phyloP scores from a whole-genome alignment of 37 sponge, comb jelly and placozoan species.

The Dysidea cf. avara region DNA sequence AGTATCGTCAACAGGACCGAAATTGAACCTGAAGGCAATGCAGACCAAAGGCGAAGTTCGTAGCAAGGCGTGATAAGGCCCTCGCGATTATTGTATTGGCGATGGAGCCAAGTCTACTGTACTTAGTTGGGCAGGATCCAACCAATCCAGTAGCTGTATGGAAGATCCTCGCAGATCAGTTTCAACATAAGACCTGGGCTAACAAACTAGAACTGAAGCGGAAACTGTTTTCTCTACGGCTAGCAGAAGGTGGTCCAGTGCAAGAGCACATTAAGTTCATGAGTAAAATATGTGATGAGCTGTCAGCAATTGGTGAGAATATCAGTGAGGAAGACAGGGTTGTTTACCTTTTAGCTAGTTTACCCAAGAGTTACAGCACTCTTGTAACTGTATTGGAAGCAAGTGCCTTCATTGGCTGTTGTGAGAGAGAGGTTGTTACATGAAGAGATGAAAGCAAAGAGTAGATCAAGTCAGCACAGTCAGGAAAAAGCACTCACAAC shows the following conservation, averaged over 20 bases:
- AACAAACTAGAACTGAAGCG: constrained; percentile 33
- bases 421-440: constrained; percentile 41
- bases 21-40: too few species aligned
- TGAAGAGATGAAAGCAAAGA: constrained; percentile 21
- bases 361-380: constrained; percentile 44
- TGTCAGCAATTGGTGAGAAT: constrained; percentile 26
- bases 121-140: constrained; percentile 48
- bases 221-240: constrained; percentile 35
- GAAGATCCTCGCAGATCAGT: constrained; percentile 54
- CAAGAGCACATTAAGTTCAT: constrained; percentile 56
- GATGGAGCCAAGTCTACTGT: constrained; percentile 40
- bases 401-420: background rate
- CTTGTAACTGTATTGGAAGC: constrained; percentile 56
- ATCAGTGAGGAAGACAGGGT: constrained; percentile 50
- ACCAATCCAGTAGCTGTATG: constrained; percentile 50
- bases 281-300: constrained; percentile 47
- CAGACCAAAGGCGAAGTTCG: too few species aligned
- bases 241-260: constrained; percentile 48
- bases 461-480: constrained; percentile 1
- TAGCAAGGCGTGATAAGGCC: too few species aligned
- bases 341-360: constrained; percentile 48
- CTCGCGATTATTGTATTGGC: too few species aligned
- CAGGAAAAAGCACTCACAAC: constrained; percentile 16
- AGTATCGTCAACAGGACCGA: too few species aligned
- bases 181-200: constrained; percentile 57